Evolutionary conservation across 2,888 invertebrate species (phyloP).

Genomic region (Athrips mouffetella): DNA sequence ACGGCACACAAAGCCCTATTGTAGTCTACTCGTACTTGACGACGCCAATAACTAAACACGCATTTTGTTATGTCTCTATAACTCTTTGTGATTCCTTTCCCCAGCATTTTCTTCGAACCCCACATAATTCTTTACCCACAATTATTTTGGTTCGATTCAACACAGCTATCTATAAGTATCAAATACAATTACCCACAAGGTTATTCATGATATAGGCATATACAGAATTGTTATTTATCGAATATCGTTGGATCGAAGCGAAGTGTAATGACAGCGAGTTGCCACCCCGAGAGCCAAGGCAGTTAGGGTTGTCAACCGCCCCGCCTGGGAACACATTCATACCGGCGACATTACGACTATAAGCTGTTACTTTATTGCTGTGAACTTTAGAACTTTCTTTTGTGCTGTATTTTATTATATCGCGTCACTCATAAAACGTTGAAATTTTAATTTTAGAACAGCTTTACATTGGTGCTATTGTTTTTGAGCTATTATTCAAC

Average conservation of each 20-base stretch:
- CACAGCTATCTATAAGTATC: not conserved
- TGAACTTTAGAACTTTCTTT: not conserved
- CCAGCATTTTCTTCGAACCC: not conserved
- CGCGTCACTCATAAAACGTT: no score
- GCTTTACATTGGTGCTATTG: no score
- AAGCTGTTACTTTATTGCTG: constrained; percentile 3
- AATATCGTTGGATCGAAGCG: not conserved
- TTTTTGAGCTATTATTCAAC: no score
- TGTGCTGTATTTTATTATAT: not conserved
- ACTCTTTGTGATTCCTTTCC: not conserved
- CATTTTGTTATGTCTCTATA: not conserved
- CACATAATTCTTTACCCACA: not conserved
- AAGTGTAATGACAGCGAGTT: not conserved
- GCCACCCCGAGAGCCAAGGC: not conserved
- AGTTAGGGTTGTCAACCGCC: constrained; percentile 3
- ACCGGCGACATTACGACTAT: not conserved
- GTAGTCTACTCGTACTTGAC: not conserved
- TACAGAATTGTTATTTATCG: not conserved
- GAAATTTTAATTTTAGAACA: no score
- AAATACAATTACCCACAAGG: not conserved
- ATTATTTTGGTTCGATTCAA: not conserved
- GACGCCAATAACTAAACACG: not conserved
- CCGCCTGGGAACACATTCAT: constrained; percentile 9
- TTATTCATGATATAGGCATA: not conserved
- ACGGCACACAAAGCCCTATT: not conserved